Evolutionary conservation across 2,113 vertebrate genomes (phyloP), one percentile per base, ranked within the genome.

Genomic region (Prietella phreatophila): DNA sequence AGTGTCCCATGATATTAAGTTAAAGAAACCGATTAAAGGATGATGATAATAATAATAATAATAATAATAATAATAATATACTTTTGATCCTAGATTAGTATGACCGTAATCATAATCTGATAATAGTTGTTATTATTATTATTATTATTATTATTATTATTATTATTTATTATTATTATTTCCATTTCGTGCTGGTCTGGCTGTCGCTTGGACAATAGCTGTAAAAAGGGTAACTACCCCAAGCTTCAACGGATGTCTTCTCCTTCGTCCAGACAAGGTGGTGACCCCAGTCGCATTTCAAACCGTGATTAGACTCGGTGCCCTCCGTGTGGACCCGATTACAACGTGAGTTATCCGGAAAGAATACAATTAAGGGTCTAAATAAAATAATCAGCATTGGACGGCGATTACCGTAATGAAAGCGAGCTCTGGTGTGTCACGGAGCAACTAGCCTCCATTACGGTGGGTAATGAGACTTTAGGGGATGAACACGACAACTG

Each of bases 301-400:
- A 95, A 92, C 96, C 94, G 96, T 96, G 97, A 98, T 99, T 98
- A 99, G 96, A 95, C 94, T 95, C 94, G 93, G 96, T 97, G 97
- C 97, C 97, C 97, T 97, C 96, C 96, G 97, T 94, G 96, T 95
- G 96, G 97, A 97, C 97, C 97, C 97, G 95, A 99, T 98, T 98
- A 98, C 97, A 97, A 96, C 96, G 97, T 98, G 97, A 98, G 97
- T 98, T 97, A 98, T 97, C 96, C 96, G 96, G 97, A 98, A 98
- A 96, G 97, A 98, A 98, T 98, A 99, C 98, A 99, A 99, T 99
- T 98, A 99, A 97, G 96, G 95, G 95, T 96, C 97, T 97, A 98
- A 99, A 99, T 98, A 98, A 98, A 98, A 99, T 99, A 99, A 99
- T 99, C 97, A 97, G 97, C 97, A 98, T 97, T 98, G 97, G 98